Evolutionary conservation across 2,113 vertebrate species (phyloP), one percentile per base, ranked within the genome.

Genomic region (Myrmecophaga tridactyla): DNA sequence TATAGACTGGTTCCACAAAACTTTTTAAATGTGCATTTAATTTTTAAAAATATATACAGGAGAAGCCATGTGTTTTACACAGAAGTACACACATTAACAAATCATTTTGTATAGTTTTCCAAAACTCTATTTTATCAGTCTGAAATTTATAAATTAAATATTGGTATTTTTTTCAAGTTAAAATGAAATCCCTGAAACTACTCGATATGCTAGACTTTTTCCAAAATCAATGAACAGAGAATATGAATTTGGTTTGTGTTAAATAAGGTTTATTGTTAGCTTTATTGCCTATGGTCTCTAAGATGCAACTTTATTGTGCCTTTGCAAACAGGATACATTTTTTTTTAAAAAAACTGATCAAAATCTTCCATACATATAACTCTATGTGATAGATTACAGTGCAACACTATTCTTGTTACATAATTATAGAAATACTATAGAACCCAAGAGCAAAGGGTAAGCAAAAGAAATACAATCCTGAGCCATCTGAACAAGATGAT

Each of bases 321-420:
- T 94, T 70, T 89, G 88, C 95, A 95, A 97, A 81, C 39, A 95
- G 86, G 67, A 92, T 83, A 92, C 14, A 56, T 87, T 96, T 96
- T n/a, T n/a, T n/a, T 83, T 97, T 97, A 89, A 96, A 97, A 97
- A 96, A 96, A 97, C 72, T 80, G 96, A 97, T 97, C 97, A 95
- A 96, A 97, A 97, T 86, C 94, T 96, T 97, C 96, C 94, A 97
- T 98, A 97, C 97, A 97, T 97, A 97, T 89, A 97, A 89, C 93
- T 98, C 95, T 97, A 97, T 89, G 87, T 94, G 84, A 96, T 89
- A 86, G 95, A 97, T 96, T 90, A 92, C 39, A 86, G 81, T 86
- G 89, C 88, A 97, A 95, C 39, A 41, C 88, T 97, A 97, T 97
- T 95, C 82, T 97, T 17, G 29, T 93, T 94, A 96, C 83, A 95